Conservation (phyloP, 2,797 vertebrate genomes). For the Menidia menidia region DNA sequence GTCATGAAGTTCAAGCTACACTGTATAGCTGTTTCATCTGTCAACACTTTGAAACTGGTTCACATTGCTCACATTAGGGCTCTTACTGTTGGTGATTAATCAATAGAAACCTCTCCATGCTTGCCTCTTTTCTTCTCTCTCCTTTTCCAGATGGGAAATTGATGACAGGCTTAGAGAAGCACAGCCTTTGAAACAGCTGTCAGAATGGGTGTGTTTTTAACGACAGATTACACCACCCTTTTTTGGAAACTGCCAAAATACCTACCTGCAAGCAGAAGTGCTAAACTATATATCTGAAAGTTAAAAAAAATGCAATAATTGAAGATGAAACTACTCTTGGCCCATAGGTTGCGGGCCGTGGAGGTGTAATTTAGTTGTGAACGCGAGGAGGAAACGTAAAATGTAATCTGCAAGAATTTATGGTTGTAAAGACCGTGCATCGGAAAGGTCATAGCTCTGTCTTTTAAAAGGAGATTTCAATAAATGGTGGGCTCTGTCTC, state of each 20-base stretch:
- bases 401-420: slow-evolving; percentile 78
- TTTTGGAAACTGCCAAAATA: slow-evolving; percentile 55
- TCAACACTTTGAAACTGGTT: slow-evolving; percentile 73
- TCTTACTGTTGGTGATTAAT: slow-evolving; percentile 67
- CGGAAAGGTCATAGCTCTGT: slow-evolving; percentile 76
- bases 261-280: slow-evolving; percentile 28
- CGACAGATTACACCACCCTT: slow-evolving; percentile 46
- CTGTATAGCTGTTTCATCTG: slow-evolving; percentile 68
- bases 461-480: slow-evolving; percentile 79
- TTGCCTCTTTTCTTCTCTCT: slow-evolving; percentile 46
- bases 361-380: slow-evolving; percentile 74
- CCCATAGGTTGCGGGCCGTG: slow-evolving; percentile 53
- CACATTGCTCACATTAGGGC: slow-evolving; percentile 51
- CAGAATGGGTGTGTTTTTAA: slow-evolving; percentile 58
- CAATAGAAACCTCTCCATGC: slow-evolving; percentile 60
- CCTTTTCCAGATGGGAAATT: slow-evolving; percentile 55
- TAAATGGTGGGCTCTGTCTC: slow-evolving; percentile 67
- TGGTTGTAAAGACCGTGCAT: slow-evolving; percentile 55
- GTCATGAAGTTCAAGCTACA: slow-evolving; percentile 66
- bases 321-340: slow-evolving; percentile 61
- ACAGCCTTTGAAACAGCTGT: slow-evolving; percentile 63
- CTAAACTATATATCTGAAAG: too few relatives aligned
- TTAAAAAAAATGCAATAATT: slow-evolving; percentile 52
- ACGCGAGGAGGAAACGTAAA: slow-evolving; percentile 76
- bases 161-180: slow-evolving; percentile 60